Evolutionary conservation across 2,888 invertebrate genomes (phyloP).

Genomic region (Nomada goodeniana): DNA sequence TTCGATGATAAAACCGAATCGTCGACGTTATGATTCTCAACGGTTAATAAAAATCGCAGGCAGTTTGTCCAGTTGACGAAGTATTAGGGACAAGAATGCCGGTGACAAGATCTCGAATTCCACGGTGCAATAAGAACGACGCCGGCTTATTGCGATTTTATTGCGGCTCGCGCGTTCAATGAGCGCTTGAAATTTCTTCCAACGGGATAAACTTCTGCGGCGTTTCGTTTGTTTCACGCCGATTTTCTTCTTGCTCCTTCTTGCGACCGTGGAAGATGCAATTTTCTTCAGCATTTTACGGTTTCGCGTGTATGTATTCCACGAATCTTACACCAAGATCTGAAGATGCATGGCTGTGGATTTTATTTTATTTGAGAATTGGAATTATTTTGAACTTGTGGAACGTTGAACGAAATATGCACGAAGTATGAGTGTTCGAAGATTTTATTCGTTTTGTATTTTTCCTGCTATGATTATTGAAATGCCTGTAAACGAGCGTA

Average conservation of each 20-base stretch:
- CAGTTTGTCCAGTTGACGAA: slow-evolving; percentile 20
- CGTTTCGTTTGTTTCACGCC: slow-evolving; percentile 21
- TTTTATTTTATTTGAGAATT: too few species aligned
- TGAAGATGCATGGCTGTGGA: too few species aligned
- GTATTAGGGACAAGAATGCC: slow-evolving; percentile 40
- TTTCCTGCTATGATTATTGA: too few species aligned
- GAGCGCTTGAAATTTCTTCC: slow-evolving; percentile 20
- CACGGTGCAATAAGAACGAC: slow-evolving; percentile 28
- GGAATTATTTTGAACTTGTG: too few species aligned
- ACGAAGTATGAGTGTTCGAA: too few species aligned
- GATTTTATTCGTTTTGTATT: too few species aligned
- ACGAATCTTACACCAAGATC: too few species aligned
- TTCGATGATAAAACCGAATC: slow-evolving; percentile 44
- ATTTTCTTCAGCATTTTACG: neutral
- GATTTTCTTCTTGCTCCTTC: slow-evolving; percentile 11
- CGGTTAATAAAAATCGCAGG: slow-evolving; percentile 38
- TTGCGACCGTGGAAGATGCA: neutral
- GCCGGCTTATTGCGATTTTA: slow-evolving; percentile 46
- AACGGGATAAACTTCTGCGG: slow-evolving; percentile 7
- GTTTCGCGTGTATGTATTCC: neutral
- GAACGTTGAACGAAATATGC: too few species aligned
- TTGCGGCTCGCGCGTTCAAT: slow-evolving; percentile 34
- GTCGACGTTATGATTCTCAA: slow-evolving; percentile 37
- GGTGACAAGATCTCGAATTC: slow-evolving; percentile 49
- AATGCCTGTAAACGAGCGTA: too few species aligned